Percentiles rank a stretch among this genome's conserved stretches.
Conservation (phyloP, 2,113 vertebrate species). For the Leucopternis melanops region DNA sequence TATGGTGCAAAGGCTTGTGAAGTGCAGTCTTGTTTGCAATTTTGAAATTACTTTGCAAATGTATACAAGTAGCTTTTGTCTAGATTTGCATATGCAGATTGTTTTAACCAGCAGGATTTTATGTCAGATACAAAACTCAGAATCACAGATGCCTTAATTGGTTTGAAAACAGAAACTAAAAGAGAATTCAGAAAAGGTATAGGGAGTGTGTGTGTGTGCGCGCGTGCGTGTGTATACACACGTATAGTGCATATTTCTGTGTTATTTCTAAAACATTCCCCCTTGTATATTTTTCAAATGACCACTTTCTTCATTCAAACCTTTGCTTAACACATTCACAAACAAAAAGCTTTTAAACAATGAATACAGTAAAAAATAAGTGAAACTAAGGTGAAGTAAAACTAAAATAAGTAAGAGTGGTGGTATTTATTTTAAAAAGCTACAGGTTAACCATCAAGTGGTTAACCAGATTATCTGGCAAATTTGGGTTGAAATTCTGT, state of each 20-base stretch:
- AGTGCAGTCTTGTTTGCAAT: neutral
- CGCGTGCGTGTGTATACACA: neutral
- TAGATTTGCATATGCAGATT: neutral
- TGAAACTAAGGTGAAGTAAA: neutral
- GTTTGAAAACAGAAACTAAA: neutral
- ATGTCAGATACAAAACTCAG: constrained; percentile 15
- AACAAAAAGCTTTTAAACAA: neutral
- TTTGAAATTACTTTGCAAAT: constrained; percentile 24
- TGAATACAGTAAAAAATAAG: neutral
- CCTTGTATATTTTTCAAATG: neutral
- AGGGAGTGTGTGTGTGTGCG: neutral
- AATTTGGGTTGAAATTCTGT: neutral
- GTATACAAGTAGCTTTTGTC: neutral
- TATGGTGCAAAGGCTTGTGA: neutral
- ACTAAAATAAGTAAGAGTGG: neutral
- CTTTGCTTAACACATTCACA: neutral
- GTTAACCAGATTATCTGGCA: neutral
- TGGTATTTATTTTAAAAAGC: neutral
- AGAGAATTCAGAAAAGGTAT: constrained; percentile 3
- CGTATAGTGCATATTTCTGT: neutral
- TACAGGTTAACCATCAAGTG: neutral
- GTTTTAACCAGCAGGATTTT: constrained; percentile 3
- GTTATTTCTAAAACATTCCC: neutral
- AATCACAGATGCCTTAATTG: neutral
- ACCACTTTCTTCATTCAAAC: neutral